These are phyloP conservation scores for Drosophila fungiperda DNA, from an alignment of 2,888 invertebrate species.

Conservation along the genomic window DNA sequence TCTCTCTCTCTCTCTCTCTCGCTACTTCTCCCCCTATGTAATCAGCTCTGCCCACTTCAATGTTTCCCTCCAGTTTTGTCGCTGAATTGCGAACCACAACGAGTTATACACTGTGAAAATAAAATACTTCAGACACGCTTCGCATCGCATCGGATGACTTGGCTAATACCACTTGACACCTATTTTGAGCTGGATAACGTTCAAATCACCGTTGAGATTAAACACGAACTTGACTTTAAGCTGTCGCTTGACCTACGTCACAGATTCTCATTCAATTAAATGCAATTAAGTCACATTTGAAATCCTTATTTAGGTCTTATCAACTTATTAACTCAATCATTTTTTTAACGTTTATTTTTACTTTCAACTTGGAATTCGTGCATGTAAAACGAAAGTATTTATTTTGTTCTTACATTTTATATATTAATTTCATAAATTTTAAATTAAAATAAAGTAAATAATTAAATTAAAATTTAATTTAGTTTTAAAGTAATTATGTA, in stretches of 20 bases:
- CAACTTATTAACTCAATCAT: neutral
- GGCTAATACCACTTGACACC: conserved; percentile 68
- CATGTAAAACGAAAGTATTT: too few relatives aligned
- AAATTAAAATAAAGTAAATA: neutral
- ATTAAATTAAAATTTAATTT: neutral
- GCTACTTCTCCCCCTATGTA: conserved; percentile 6
- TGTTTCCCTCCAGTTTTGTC: conserved; percentile 40
- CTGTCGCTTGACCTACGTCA: conserved; percentile 20
- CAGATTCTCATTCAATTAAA: conserved; percentile 24
- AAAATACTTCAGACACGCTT: conserved; percentile 11
- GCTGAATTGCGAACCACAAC: conserved; percentile 30
- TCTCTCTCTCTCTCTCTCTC: conserved; percentile 6
- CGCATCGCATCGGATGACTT: conserved; percentile 48
- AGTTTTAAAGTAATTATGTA: neutral
- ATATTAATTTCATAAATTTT: neutral
- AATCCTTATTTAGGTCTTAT: neutral
- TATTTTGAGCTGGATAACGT: conserved; percentile 31
- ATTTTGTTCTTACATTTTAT: neutral
- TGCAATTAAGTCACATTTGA: conserved; percentile 25
- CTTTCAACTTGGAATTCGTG: neutral
- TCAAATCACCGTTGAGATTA: conserved; percentile 28
- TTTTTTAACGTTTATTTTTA: neutral
- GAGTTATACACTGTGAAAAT: conserved; percentile 26
- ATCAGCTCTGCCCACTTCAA: conserved; percentile 31
- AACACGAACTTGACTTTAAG: conserved; percentile 32